Percentiles rank a stretch among this genome's conserved stretches.
These are phyloP conservation scores for Anguilla obscura DNA, from an alignment of 2,797 vertebrate genomes.

Conservation along the genomic window DNA sequence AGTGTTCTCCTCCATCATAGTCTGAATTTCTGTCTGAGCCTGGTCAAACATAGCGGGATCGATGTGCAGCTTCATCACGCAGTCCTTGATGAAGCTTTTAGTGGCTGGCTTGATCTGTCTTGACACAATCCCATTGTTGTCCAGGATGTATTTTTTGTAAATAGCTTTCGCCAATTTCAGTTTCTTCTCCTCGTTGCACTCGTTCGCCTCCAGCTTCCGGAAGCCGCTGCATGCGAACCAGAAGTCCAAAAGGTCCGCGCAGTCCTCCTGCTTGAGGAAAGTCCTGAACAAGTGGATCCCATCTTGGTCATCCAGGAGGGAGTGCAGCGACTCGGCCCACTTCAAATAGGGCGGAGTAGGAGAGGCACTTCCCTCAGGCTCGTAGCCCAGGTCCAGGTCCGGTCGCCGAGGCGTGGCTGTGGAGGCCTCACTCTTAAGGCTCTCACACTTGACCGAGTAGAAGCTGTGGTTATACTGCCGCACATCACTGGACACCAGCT, in stretches of 20 bases:
- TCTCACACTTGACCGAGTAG: conserved; percentile 66
- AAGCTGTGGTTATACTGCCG: conserved; percentile 67
- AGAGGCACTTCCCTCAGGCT: conserved; percentile 92
- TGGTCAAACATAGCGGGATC: conserved; percentile 93
- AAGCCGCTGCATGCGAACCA: conserved; percentile 98
- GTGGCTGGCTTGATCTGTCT: conserved; percentile 89
- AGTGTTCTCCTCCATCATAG: conserved; percentile 90
- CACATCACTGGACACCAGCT: conserved; percentile 72
- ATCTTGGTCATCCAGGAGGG: conserved; percentile 91
- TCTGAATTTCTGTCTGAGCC: conserved; percentile 93
- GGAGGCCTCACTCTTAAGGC: conserved; percentile 69
- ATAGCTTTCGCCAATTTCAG: conserved; percentile 93
- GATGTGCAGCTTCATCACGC: conserved; percentile 84
- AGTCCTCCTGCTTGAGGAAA: conserved; percentile 89
- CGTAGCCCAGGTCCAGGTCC: conserved; percentile 90
- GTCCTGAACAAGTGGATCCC: conserved; percentile 90
- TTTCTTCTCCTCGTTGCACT: conserved; percentile 79
- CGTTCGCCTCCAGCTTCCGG: conserved; percentile 77
- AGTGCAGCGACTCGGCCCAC: conserved; percentile 93
- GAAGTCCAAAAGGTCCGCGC: conserved; percentile 90
- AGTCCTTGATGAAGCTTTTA: conserved; percentile 91
- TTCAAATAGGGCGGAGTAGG: conserved; percentile 89
- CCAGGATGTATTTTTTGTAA: conserved; percentile 93
- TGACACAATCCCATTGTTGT: conserved; percentile 85
- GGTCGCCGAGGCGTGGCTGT: conserved; percentile 85